A percentile compares a stretch with the other conserved stretches of the same genome.
Evolutionary conservation across 2,888 invertebrate genomes (phyloP).

Genomic region (Lasioglossum morio): DNA sequence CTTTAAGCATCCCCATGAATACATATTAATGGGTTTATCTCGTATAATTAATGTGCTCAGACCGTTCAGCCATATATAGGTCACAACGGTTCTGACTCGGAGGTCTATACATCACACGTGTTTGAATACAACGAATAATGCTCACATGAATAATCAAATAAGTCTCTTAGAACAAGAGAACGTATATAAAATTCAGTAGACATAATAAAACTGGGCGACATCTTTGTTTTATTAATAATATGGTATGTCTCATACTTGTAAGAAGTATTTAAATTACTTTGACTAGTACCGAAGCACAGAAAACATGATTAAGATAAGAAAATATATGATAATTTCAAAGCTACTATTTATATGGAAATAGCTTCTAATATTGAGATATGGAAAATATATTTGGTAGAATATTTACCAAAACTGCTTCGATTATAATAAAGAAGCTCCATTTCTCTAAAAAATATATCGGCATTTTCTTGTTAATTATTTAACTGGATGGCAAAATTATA

Average conservation of each 20-base stretch:
- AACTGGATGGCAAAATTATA: background rate
- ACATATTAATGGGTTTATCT: slow-evolving; percentile 5
- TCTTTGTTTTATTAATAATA: background rate
- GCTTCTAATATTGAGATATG: too few relatives aligned
- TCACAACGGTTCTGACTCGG: slow-evolving; percentile 6
- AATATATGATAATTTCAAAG: background rate
- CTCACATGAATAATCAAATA: slow-evolving; percentile 10
- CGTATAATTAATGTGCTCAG: slow-evolving; percentile 17
- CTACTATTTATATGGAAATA: too few relatives aligned
- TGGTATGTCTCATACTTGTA: background rate
- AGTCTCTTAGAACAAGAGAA: background rate
- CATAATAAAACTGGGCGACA: background rate
- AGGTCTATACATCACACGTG: slow-evolving; percentile 17
- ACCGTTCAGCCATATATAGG: slow-evolving; percentile 16
- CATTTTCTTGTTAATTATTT: background rate
- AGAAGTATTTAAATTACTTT: background rate
- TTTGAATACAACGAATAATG: slow-evolving; percentile 9
- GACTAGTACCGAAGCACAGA: background rate
- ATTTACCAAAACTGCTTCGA: too few relatives aligned
- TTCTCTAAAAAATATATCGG: background rate
- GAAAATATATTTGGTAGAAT: too few relatives aligned
- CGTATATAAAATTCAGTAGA: background rate
- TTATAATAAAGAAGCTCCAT: background rate
- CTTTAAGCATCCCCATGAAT: background rate
- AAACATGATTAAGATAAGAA: background rate